Evolutionary conservation across 2,888 invertebrate genomes (phyloP), one percentile per base, ranked within the genome.

Genomic region (Poecilus cupreus): DNA sequence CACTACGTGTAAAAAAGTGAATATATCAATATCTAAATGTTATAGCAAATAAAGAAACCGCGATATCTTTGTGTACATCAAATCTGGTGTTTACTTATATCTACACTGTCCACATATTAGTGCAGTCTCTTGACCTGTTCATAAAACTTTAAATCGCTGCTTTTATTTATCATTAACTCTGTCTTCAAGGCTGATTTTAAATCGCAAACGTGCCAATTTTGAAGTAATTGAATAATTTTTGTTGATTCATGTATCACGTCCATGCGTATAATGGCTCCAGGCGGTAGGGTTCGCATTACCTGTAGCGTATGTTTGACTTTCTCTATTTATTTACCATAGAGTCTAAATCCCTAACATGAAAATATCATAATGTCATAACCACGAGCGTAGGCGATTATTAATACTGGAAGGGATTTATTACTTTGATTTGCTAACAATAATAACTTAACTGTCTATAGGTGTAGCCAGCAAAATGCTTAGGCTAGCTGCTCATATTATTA

Each of bases 181-280:
- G 3, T 3, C 60, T n/a, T n/a, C 60, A 60, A 60, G 60, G 60
- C 32, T 60, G 32, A 24, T 13, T 26, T 60, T 5, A 60, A 26
- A 32, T 18, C 13, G 32, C 26, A 60, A 57, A 60, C 60, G 60
- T 60, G 60, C 32, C 32, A 32, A 60, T 60, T 60, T 26, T 60
- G 16, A 24, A 60, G 16, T 26, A 60, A 26, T 16, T 60, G 60
- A 60, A 24, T 22, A 24, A 22, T 54, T 54, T 22, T 8, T 32
- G 60, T 60, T 60, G 60, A 24, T 60, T 32, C 32, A 32, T n/a
- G 2, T 13, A 60, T 26, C 60, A 60, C 60, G 60, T 60, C 13
- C 24, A 16, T 22, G 22, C 57, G 13, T 11, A 22, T 43, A n/a
- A 22, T 54, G 22, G 22, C 22, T 26, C 13, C 16, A 57, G 20